These are phyloP conservation scores for Gymnarchus niloticus DNA, from an alignment of 2,113 vertebrate genomes.

Conservation along the genomic window DNA sequence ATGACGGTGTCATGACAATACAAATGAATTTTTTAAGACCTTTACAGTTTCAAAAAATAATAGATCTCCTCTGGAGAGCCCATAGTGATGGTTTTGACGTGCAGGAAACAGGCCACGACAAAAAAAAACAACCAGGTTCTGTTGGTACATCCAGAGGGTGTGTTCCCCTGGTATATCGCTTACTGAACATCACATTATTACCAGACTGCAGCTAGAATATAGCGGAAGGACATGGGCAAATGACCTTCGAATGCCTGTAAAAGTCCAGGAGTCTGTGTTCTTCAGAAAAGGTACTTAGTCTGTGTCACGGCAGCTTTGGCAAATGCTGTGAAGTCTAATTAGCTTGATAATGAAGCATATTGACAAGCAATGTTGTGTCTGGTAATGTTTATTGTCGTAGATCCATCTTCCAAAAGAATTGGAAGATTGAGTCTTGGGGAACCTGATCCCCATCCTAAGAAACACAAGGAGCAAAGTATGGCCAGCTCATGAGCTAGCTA, in stretches of 20 bases:
- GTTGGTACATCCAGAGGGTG: not conserved
- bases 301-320: not conserved
- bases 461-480: not conserved
- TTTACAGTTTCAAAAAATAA: not conserved
- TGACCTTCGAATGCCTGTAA: not conserved
- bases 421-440: not conserved
- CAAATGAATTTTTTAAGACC: conserved; percentile 1
- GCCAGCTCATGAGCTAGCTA: not conserved
- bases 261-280: not conserved
- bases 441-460: not conserved
- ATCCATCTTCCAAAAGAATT: not conserved
- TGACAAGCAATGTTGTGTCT: not conserved
- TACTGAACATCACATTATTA: not conserved
- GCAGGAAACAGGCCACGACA: not conserved
- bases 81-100: not conserved
- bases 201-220: not conserved
- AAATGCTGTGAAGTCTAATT: not conserved
- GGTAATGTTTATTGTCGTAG: not conserved
- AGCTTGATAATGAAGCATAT: not conserved
- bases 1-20: not conserved
- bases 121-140: not conserved
- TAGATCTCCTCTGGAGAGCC: not conserved
- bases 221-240: not conserved
- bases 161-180: not conserved
- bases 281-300: not conserved